These are phyloP conservation scores for Electrophaes corylata DNA, from an alignment of 2,888 invertebrate species.

Conservation along the genomic window DNA sequence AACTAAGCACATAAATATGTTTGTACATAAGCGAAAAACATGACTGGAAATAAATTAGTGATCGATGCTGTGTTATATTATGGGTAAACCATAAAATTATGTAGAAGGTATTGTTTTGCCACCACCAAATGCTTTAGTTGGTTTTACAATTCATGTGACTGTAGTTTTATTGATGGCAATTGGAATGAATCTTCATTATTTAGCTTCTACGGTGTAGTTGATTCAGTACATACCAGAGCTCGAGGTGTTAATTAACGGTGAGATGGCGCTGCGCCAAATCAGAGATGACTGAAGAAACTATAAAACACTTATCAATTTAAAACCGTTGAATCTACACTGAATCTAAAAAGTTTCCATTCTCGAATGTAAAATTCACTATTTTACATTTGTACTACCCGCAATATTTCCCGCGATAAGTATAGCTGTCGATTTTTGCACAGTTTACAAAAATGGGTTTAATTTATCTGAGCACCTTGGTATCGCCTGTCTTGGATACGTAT, in stretches of 20 bases:
- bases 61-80: too few species aligned
- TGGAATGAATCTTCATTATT: neutral
- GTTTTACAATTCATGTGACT: neutral
- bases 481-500: conserved; percentile 8
- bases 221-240: neutral
- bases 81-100: too few species aligned
- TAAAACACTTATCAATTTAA: neutral
- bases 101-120: neutral
- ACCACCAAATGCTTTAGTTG: neutral
- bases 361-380: neutral
- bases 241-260: conserved; percentile 5
- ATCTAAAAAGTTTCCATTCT: neutral
- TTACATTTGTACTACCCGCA: conserved; percentile 6
- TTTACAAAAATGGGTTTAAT: neutral
- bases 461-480: neutral
- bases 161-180: neutral
- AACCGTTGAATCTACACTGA: neutral
- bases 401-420: neutral
- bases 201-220: neutral
- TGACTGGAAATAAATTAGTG: neutral
- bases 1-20: neutral
- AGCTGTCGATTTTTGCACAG: neutral
- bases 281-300: neutral
- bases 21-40: neutral
- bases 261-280: conserved; percentile 9